A percentile compares a stretch with the other conserved stretches of the same genome.
Conservation (phyloP, 2,888 invertebrate genomes). For the Aphelenchoides bicaudatus region DNA sequence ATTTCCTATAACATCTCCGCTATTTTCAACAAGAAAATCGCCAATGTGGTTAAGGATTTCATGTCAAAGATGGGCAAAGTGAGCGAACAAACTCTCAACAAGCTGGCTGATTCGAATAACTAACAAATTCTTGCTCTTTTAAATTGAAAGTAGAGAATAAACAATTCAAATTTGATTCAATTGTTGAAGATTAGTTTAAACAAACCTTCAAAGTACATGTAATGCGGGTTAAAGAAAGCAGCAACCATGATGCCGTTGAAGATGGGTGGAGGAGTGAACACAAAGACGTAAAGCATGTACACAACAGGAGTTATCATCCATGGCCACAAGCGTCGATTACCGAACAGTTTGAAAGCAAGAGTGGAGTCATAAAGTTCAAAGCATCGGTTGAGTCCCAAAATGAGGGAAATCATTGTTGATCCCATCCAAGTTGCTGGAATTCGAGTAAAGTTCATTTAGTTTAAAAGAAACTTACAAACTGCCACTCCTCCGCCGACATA, state of each 20-base stretch:
- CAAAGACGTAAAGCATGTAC: neutral
- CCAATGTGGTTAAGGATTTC: no score
- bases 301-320: slow-evolving; percentile 4
- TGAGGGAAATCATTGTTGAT: neutral
- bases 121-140: no score
- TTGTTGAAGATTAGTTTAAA: no score
- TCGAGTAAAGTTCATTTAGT: no score
- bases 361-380: neutral
- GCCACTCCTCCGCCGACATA: slow-evolving; percentile 1
- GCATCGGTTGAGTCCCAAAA: slow-evolving; percentile 13
- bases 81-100: no score
- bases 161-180: no score
- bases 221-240: slow-evolving; percentile 10
- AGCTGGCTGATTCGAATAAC: no score
- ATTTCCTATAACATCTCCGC: no score
- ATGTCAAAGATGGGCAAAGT: no score
- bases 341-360: neutral
- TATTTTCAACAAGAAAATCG: no score
- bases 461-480: neutral
- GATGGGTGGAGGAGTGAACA: neutral
- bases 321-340: neutral
- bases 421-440: slow-evolving; percentile 11
- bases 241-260: slow-evolving; percentile 7
- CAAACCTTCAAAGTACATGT: no score
- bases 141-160: no score